Base-by-base conservation (phyloP, 1,140 invertebrate species). In the Drosophila nikananu region DNA sequence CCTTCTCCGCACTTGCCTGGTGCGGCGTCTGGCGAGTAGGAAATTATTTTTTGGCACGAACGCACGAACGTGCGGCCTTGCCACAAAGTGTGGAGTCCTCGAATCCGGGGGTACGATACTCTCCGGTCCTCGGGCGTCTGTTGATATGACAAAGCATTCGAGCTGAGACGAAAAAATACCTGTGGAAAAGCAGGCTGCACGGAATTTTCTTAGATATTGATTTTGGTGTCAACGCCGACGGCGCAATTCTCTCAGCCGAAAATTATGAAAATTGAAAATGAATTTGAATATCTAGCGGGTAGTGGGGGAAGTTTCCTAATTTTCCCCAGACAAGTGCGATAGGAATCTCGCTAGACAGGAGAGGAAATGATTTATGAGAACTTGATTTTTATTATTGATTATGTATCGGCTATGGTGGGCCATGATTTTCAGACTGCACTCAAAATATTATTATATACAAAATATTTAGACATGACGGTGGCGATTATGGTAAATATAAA, bases 21-120 rank as follows among this genome's bases (percentile, higher is more conserved):
- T 52, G 30, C 58, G 68, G 67, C 81, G 77, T 79, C 86, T 89
- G 68, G 23, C 48, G 46, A 84, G 70, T 75, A 68, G 86, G 68
- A 90, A 90, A 90, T 90, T 90, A 90, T 90, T 90, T 90, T 86
- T 91, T 91, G 86, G 86, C 86, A 90, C 86, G 86, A 91, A 90
- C 81, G 70, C 86, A 84, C 77, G 77, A 79, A 86, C 84, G 83
- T 89, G 86, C 77, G 81, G 70, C 86, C 72, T 55, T 55, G 65
- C 60, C 61, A 44, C 61, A 51, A 57, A 68, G 49, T 66, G 65
- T 71, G 67, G 67, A 54, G 63, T 44, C 37, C 55, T 42, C 39
- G 25, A 42, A 41, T 25, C 27, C 15, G 61, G 61, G 61, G 35
- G 19, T 30, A 65, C 37, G 15, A 61, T 25, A 12, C 35, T 42